These are phyloP conservation scores for Scolanthus callimorphus DNA, from an alignment of 92 coral and sea anemone species.

Conservation along the genomic window DNA sequence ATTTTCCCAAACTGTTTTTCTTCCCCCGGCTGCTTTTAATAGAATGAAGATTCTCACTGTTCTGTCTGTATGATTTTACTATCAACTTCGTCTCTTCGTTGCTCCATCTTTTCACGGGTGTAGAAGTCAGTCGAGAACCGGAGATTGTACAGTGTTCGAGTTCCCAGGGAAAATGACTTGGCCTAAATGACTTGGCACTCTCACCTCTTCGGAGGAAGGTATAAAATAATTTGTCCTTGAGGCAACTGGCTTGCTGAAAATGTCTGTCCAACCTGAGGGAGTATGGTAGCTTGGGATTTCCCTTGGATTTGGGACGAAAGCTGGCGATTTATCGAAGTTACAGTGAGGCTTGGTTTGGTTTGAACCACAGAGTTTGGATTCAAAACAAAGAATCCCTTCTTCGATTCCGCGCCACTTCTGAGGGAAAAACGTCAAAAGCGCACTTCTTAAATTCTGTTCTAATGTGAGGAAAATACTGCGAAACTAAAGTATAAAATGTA, in stretches of 20 bases:
- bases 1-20: slow-evolving; percentile 21
- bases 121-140: background rate
- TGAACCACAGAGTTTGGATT: background rate
- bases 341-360: background rate
- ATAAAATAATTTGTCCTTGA: background rate
- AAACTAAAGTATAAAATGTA: too few species aligned
- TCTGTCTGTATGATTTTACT: slow-evolving; percentile 22
- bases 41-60: slow-evolving; percentile 9
- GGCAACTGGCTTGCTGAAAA: background rate
- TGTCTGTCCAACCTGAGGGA: background rate
- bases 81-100: slow-evolving; percentile 23
- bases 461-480: too few species aligned
- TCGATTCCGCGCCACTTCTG: too few species aligned
- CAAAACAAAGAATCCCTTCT: background rate
- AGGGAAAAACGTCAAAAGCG: too few species aligned
- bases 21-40: slow-evolving; percentile 37
- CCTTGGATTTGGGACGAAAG: background rate
- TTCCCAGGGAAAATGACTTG: too few species aligned
- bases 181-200: background rate
- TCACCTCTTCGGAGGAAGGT: background rate
- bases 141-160: background rate
- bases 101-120: slow-evolving; percentile 20
- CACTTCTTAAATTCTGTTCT: too few species aligned
- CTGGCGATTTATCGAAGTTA: too few species aligned
- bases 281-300: background rate